A percentile compares a stretch with the other conserved stretches of the same genome.
Conservation (phyloP, 1,140 invertebrate species). For the Drosophila kikkawai region DNA sequence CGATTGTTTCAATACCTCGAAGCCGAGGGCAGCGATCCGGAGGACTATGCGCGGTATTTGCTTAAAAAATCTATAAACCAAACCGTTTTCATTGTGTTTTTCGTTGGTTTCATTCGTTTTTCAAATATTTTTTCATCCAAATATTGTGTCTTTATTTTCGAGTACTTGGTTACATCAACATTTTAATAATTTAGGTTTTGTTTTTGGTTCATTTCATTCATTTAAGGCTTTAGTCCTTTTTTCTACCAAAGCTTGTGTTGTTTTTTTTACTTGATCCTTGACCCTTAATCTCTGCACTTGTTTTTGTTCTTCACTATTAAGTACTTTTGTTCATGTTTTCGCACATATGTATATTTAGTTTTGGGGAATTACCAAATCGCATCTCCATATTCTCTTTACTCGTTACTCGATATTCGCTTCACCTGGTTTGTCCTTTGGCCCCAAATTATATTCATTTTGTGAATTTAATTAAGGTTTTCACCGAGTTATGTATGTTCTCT, state of each 20-base stretch:
- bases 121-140: neutral
- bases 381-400: neutral
- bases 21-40: conserved; percentile 85
- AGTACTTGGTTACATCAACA: neutral
- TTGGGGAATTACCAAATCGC: neutral
- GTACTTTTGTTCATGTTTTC: neutral
- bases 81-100: conserved; percentile 19
- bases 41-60: conserved; percentile 85
- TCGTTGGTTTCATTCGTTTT: neutral
- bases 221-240: neutral
- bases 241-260: neutral
- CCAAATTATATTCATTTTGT: neutral
- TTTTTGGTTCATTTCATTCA: neutral
- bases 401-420: neutral
- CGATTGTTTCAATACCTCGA: conserved; percentile 85
- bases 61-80: conserved; percentile 3
- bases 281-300: neutral
- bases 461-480: neutral
- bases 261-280: neutral
- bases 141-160: neutral
- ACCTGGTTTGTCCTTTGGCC: neutral
- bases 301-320: conserved; percentile 12
- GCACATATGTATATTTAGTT: neutral
- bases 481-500: neutral
- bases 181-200: neutral